A percentile compares a stretch with the other conserved stretches of the same genome.
These are phyloP conservation scores for Drosophila ustulata DNA, from an alignment of 2,888 invertebrate species.

Conservation along the genomic window DNA sequence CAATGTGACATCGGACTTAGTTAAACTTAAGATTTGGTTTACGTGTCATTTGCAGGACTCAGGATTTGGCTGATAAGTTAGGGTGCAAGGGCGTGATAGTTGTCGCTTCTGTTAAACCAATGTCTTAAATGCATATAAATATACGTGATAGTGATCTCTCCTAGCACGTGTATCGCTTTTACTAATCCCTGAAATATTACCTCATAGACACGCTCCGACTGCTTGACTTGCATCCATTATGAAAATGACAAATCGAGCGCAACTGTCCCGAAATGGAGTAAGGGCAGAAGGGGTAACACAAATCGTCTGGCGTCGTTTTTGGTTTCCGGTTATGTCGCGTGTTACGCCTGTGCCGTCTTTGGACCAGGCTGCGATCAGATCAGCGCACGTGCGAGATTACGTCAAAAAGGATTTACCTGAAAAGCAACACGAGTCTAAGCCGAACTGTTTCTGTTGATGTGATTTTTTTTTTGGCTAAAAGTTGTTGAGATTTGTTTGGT, in stretches of 20 bases:
- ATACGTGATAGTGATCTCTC: slow-evolving; percentile 60
- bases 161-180: slow-evolving; percentile 51
- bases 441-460: slow-evolving; percentile 16
- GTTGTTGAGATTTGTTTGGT: too few species aligned
- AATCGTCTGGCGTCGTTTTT: slow-evolving; percentile 58
- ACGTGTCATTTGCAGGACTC: slow-evolving; percentile 61
- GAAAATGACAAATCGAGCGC: slow-evolving; percentile 77
- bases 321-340: slow-evolving; percentile 44
- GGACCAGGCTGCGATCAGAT: slow-evolving; percentile 15
- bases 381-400: slow-evolving; percentile 65
- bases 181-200: slow-evolving; percentile 62
- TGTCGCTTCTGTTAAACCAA: slow-evolving; percentile 45
- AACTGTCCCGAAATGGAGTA: slow-evolving; percentile 46
- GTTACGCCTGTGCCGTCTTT: slow-evolving; percentile 4
- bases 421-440: slow-evolving; percentile 40
- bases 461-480: background rate
- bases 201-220: slow-evolving; percentile 60
- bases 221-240: slow-evolving; percentile 66
- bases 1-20: slow-evolving; percentile 20
- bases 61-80: background rate
- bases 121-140: slow-evolving; percentile 68
- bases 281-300: slow-evolving; percentile 27
- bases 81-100: slow-evolving; percentile 19
- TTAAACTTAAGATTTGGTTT: slow-evolving; percentile 62
- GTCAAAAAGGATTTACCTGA: slow-evolving; percentile 67